Evolutionary conservation across 2,888 invertebrate species (phyloP), one percentile per base, ranked within the genome.

Genomic region (Caenorhabditis zanzibari): DNA sequence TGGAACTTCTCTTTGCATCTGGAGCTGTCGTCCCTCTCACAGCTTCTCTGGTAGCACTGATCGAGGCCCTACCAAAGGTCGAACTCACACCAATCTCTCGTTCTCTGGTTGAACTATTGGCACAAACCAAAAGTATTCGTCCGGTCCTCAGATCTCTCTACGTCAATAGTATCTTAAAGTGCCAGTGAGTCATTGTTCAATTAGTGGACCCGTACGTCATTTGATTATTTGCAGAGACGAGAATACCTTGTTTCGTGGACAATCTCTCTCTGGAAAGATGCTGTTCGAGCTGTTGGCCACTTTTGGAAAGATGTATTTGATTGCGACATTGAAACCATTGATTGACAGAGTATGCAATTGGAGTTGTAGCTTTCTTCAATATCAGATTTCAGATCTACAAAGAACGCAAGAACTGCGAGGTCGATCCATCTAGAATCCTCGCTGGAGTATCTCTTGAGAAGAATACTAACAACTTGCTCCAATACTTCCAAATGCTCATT

Each of bases 221-320:
- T 26, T 49, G 47, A 28, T 26, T 38, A 49, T 47, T 77, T 90
- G 32, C 85, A 90, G 90, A 69, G 92, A 92, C 82, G 87, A 88
- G 72, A 92, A 92, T 82, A 92, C 92, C 0, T 84, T 92, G 35
- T 92, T 92, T 79, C 91, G 92, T 3, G 89, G 88, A 22, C 91
- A 91, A 76, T 89, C 90, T 9, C 79, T 92, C 68, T 88, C 90
- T 28, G 88, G 88, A 22, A 92, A 91, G 64, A 86, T 92, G 85
- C 82, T 92, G 75, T 90, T 90, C 73, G 92, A 92, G 71, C 81
- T 92, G 75, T 82, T 92, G 88, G 89, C 90, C 66, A 86, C 90
- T 28, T 89, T 89, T 75, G 92, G 92, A 0, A 89, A 90, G 38
- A 87, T 88, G 63, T 92, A 92, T 69, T 85, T 92, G 3, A 76